phyloP scores from a whole-genome alignment of 2,113 vertebrate species.

The Grammomys surdaster region DNA sequence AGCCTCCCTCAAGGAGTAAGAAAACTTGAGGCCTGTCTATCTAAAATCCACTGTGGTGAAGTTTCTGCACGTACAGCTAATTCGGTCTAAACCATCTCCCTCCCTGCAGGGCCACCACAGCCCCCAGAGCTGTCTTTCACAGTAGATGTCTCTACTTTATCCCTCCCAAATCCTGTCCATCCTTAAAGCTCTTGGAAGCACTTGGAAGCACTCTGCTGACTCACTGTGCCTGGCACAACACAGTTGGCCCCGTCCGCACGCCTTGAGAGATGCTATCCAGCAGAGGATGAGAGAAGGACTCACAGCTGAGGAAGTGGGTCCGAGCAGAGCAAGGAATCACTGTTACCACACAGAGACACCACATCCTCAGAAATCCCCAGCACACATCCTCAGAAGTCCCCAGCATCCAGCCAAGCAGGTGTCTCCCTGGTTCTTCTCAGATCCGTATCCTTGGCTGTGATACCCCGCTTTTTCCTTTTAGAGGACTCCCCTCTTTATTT shows the following conservation, averaged over 20 bases:
- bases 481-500: not conserved
- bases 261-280: not conserved
- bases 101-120: not conserved
- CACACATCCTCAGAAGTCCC: no score
- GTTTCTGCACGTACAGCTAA: not conserved
- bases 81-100: not conserved
- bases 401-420: no score
- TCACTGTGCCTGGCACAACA: not conserved
- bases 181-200: not conserved
- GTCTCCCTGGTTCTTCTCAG: not conserved
- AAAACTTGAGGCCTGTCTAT: not conserved
- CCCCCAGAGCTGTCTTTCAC: not conserved
- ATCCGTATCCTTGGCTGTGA: not conserved
- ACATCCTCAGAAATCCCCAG: no score
- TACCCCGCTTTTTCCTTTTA: not conserved
- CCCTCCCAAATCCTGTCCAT: not conserved
- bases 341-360: rapidly evolving
- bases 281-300: not conserved
- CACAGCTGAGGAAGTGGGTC: not conserved
- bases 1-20: not conserved
- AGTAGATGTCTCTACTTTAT: not conserved
- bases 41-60: not conserved
- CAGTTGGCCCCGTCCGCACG: not conserved
- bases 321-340: no score
- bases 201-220: rapidly evolving